Base-by-base conservation (phyloP, 2,113 vertebrate genomes). In the Pelusios castaneus region DNA sequence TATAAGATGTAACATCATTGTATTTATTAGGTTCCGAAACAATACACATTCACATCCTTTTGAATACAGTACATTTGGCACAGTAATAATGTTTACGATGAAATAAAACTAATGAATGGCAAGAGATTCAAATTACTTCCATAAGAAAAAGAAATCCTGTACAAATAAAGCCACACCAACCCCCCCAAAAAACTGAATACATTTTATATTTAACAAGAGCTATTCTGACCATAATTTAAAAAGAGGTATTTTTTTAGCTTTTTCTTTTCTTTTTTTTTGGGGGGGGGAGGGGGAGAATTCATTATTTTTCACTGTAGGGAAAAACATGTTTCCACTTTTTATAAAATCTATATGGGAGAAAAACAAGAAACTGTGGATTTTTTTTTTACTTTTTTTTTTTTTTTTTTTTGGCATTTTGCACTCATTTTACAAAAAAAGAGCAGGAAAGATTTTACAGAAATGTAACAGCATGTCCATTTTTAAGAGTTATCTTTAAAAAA, bases 61-160 rank as follows among this genome's bases (percentile, higher is more conserved):
- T 99, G 99, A 99, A 98, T 99, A 99, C 99, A 99, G 99, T 99
- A 99, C 99, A 99, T 99, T 99, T 99, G 99, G 99, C 99, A 99
- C 99, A 99, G 98, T 99, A 98, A 99, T 98, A 98, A 99, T 98
- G 98, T 98, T 98, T 98, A 99, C 98, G 97, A 98, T 98, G 98
- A 99, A 98, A 98, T 97, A 98, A 99, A 98, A 98, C 98, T 99
- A 99, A 98, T 98, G 98, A 98, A 98, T 98, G 98, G 98, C 98
- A 98, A 98, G 98, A 98, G 97, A 97, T 98, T 98, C 97, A 98
- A 98, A 98, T 98, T 98, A 98, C 99, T 98, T 98, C 98, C 98
- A 98, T 98, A 98, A 98, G 97, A 96, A 96, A 97, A 95, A 97
- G 63, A 98, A 98, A 97, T 95, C 97, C 98, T 98, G 98, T 99